These are phyloP conservation scores for Sorex fumeus DNA, from an alignment of 2,113 vertebrate species.

Conservation along the genomic window DNA sequence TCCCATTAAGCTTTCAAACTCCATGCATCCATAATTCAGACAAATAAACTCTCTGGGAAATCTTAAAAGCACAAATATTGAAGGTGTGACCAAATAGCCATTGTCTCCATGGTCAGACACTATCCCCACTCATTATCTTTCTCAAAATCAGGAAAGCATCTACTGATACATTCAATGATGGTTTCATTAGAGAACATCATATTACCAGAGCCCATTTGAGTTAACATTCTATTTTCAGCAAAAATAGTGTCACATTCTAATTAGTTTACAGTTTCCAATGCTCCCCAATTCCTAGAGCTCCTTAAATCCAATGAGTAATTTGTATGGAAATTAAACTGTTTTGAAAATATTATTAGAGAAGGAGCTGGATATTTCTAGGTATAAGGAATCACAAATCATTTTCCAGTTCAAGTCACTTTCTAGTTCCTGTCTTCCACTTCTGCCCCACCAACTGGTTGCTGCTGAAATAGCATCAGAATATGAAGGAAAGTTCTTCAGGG, in stretches of 20 bases:
- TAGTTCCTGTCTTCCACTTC: slow-evolving; percentile 30
- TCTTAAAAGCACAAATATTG: slow-evolving; percentile 70
- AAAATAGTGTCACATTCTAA: slow-evolving; percentile 69
- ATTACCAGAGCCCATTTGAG: slow-evolving; percentile 59
- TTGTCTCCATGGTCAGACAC: neutral
- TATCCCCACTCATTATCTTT: slow-evolving; percentile 41
- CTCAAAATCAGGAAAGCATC: slow-evolving; percentile 56
- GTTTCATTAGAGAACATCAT: slow-evolving; percentile 62
- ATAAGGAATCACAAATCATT: slow-evolving; percentile 58
- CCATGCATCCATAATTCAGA: slow-evolving; percentile 71
- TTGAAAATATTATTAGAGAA: slow-evolving; percentile 70
- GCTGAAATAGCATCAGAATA: slow-evolving; percentile 30
- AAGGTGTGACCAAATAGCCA: slow-evolving; percentile 12
- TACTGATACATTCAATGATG: slow-evolving; percentile 56
- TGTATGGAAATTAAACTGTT: slow-evolving; percentile 60
- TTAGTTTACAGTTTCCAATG: slow-evolving; percentile 52
- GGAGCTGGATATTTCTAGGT: slow-evolving; percentile 51
- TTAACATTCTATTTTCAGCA: slow-evolving; percentile 64
- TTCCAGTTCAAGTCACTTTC: slow-evolving; percentile 73
- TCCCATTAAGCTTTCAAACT: slow-evolving; percentile 81
- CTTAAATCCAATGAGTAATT: slow-evolving; percentile 69
- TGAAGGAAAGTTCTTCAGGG: slow-evolving; percentile 23
- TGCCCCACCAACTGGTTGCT: slow-evolving; percentile 26
- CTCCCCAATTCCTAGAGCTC: slow-evolving; percentile 59
- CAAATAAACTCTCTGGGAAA: slow-evolving; percentile 59